Evolutionary conservation across 2,888 invertebrate genomes (phyloP).

Genomic region (Apodemia duryi): DNA sequence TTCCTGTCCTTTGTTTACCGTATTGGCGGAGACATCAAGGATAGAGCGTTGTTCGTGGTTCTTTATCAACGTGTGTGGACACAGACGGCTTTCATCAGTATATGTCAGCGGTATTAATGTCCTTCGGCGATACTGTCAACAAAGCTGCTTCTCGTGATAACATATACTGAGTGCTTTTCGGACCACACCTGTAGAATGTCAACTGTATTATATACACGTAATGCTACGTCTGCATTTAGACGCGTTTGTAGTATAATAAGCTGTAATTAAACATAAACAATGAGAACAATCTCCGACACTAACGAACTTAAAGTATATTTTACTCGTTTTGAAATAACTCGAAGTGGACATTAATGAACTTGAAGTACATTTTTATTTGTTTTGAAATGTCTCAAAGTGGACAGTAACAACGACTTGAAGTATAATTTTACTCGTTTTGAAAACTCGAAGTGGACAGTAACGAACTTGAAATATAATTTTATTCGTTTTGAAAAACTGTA

Average conservation of each 20-base stretch:
- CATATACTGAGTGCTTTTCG: constrained; percentile 51
- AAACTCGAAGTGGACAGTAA: too few relatives aligned
- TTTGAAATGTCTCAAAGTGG: too few relatives aligned
- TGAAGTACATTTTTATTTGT: too few relatives aligned
- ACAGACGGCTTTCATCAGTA: constrained; percentile 74
- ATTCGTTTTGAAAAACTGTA: too few relatives aligned
- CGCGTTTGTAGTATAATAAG: background rate
- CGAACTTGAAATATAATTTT: too few relatives aligned
- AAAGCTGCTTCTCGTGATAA: constrained; percentile 65
- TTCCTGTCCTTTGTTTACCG: constrained; percentile 28
- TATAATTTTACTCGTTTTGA: too few relatives aligned
- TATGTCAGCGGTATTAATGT: constrained; percentile 77
- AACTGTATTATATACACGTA: constrained; percentile 9
- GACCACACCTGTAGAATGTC: constrained; percentile 56
- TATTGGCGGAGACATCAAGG: constrained; percentile 57
- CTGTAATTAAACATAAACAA: background rate
- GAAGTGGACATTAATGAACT: too few relatives aligned
- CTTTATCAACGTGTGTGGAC: constrained; percentile 52
- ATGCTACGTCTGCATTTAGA: constrained; percentile 8
- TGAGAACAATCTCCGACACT: background rate
- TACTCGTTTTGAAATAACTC: too few relatives aligned
- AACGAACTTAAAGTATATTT: background rate
- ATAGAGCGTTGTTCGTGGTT: constrained; percentile 63
- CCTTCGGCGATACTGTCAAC: constrained; percentile 69
- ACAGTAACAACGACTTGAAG: too few relatives aligned